Percentiles rank a stretch among this genome's conserved stretches.
Evolutionary conservation across 1,140 invertebrate species (phyloP).

Genomic region (Drosophila murphyi): DNA sequence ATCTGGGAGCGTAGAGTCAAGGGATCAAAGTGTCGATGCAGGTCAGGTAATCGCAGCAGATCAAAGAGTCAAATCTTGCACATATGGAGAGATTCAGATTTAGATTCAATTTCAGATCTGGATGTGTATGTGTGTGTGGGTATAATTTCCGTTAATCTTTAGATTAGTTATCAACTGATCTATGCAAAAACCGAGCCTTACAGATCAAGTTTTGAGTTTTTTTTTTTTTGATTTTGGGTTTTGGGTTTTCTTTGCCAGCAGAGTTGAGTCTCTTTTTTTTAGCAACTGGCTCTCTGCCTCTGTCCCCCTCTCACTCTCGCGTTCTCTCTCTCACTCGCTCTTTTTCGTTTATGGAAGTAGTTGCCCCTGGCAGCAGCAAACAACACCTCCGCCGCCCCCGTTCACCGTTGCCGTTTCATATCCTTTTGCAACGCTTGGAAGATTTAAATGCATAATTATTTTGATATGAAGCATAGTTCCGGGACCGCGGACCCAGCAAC

Average conservation of each 20-base stretch:
- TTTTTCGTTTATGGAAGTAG: conserved; percentile 9
- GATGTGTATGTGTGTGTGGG: no score
- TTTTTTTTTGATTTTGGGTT: no score
- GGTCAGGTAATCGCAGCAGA: neutral
- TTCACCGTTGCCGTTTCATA: conserved; percentile 5
- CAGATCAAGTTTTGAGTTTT: neutral
- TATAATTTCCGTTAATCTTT: neutral
- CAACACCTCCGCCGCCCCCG: conserved; percentile 18
- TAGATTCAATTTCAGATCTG: no score
- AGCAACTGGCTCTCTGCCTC: neutral
- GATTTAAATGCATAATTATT: conserved; percentile 81
- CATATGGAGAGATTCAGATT: neutral
- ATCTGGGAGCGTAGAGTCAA: no score
- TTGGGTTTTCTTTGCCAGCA: conserved; percentile 10
- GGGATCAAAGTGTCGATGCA: neutral
- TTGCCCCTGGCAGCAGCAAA: conserved; percentile 39
- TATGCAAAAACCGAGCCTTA: no score
- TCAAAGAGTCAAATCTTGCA: conserved; percentile 18
- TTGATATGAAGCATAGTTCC: conserved; percentile 83
- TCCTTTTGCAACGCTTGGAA: conserved; percentile 77
- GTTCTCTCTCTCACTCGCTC: neutral
- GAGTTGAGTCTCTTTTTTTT: conserved; percentile 2
- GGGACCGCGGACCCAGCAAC: conserved; percentile 43
- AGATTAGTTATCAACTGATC: neutral
- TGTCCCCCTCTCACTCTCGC: neutral